phyloP scores from a whole-genome alignment of 2,797 vertebrate species.

The Holocentrus rufus region DNA sequence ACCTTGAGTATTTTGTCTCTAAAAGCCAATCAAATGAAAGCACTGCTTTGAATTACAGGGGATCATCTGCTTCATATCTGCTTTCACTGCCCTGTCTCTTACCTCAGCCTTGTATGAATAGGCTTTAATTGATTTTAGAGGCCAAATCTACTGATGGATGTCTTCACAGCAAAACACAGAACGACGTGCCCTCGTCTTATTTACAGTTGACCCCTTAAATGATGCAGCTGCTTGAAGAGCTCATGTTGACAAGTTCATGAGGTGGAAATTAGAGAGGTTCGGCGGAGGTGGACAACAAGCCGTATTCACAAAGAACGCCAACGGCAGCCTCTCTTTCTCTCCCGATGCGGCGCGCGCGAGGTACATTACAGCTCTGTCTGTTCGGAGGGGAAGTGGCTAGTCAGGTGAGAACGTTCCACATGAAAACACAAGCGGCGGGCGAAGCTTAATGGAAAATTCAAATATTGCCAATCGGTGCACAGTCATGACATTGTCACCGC shows the following conservation, averaged over 20 bases:
- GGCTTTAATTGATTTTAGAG: slow-evolving; percentile 73
- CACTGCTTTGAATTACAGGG: slow-evolving; percentile 56
- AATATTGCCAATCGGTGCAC: slow-evolving; percentile 71
- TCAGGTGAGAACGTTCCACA: slow-evolving; percentile 68
- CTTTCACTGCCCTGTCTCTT: slow-evolving; percentile 71
- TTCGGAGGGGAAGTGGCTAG: slow-evolving; percentile 50
- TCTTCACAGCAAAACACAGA: slow-evolving; percentile 46
- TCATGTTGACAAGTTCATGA: slow-evolving; percentile 48
- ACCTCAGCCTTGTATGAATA: slow-evolving; percentile 62
- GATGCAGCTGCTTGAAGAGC: slow-evolving; percentile 37
- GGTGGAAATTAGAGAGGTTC: slow-evolving; percentile 54
- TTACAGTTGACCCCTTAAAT: slow-evolving; percentile 50
- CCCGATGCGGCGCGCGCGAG: slow-evolving; percentile 21
- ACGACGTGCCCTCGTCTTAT: slow-evolving; percentile 41
- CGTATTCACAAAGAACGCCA: slow-evolving; percentile 49
- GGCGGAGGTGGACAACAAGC: slow-evolving; percentile 59
- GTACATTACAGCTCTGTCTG: slow-evolving; percentile 47
- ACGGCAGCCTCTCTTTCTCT: slow-evolving; percentile 34
- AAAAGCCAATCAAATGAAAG: slow-evolving; percentile 73
- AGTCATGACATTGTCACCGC: slow-evolving; percentile 71
- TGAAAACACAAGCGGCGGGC: slow-evolving; percentile 69
- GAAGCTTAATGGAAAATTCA: slow-evolving; percentile 77
- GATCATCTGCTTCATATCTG: slow-evolving; percentile 74
- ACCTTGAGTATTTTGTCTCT: slow-evolving; percentile 73
- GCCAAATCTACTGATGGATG: slow-evolving; percentile 57